Base-by-base conservation (phyloP, 2,113 vertebrate genomes). In the Lethenteron reissneri region DNA sequence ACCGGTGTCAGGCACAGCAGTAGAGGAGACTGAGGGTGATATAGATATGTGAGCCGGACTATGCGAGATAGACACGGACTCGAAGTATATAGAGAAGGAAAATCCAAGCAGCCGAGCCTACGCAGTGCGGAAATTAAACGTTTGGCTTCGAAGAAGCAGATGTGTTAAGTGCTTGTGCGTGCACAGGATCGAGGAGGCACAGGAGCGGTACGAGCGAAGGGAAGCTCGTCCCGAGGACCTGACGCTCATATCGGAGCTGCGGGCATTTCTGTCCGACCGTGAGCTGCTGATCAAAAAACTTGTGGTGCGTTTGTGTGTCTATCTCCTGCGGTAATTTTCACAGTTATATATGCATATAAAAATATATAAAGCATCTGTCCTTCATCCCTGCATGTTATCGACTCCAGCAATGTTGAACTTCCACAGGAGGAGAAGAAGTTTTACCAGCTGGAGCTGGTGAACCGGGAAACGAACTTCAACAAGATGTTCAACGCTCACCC, bases 391-490 rank as follows among this genome's bases (percentile, higher is more conserved):
- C 74, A 76, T 76, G 75, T 1, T 0, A 77, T 76, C 59, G 72
- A 74, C 17, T 19, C 17, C 60, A 71, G 57, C 68, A 68, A 57
- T 70, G 57, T 82, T 79, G 78, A 57, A 77, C 82, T 80, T 81
- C 77, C 74, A 76, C 85, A 99, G 94, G 94, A 96, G 73, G 92
- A 99, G 80, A 99, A 95, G 82, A 97, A 99, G 81, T 92, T 92
- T 82, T 99, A 90, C 85, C 92, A 99, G 79, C 85, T 99, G 82
- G 94, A 97, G 77, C 85, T 99, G 79, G 87, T 97, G 82, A 96
- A 96, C 83, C 84, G 94, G 78, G 94, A 97, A 86, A 95, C 88
- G 79, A 97, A 92, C 85, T 97, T 95, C 85, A 97, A 95, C 85
- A 97, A 95, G 84, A 84, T 96, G 72, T 96, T 97, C 86, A 99